These are phyloP conservation scores for Volucella inanis DNA, from an alignment of 2,888 invertebrate genomes.

Conservation along the genomic window DNA sequence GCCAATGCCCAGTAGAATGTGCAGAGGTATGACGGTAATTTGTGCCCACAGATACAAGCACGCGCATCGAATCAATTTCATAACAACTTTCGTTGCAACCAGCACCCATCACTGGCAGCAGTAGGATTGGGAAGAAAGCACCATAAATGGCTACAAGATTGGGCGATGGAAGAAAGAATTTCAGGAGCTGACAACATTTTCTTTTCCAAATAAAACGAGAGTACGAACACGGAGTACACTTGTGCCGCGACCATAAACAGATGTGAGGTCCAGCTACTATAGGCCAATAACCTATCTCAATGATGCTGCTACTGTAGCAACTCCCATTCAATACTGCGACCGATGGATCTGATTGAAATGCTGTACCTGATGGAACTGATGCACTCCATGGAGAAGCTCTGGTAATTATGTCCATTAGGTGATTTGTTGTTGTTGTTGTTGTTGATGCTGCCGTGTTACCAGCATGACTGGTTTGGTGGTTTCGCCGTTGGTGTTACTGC, in stretches of 20 bases:
- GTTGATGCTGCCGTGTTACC: slow-evolving; percentile 23
- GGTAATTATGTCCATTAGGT: slow-evolving; percentile 60
- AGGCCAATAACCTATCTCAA: slow-evolving; percentile 53
- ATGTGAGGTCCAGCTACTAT: slow-evolving; percentile 4
- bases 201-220: slow-evolving; percentile 42
- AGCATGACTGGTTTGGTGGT: slow-evolving; percentile 40
- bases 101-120: slow-evolving; percentile 12
- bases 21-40: slow-evolving; percentile 53
- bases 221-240: slow-evolving; percentile 6
- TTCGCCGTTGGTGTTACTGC: slow-evolving; percentile 10
- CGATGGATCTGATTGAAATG: no score
- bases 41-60: slow-evolving; percentile 34
- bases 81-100: slow-evolving; percentile 70
- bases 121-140: slow-evolving; percentile 29
- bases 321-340: no score
- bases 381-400: slow-evolving; percentile 11
- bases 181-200: slow-evolving; percentile 39
- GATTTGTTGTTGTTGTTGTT: slow-evolving; percentile 13
- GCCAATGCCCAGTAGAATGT: slow-evolving; percentile 19
- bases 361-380: not conserved
- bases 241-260: no score
- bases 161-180: slow-evolving; percentile 40
- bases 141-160: slow-evolving; percentile 60
- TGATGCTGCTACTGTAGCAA: slow-evolving; percentile 24
- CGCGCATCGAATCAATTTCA: slow-evolving; percentile 66